Percentiles rank a stretch among this genome's conserved stretches.
Conservation (phyloP, 1,140 invertebrate genomes). For the Lepidurus packardi region DNA sequence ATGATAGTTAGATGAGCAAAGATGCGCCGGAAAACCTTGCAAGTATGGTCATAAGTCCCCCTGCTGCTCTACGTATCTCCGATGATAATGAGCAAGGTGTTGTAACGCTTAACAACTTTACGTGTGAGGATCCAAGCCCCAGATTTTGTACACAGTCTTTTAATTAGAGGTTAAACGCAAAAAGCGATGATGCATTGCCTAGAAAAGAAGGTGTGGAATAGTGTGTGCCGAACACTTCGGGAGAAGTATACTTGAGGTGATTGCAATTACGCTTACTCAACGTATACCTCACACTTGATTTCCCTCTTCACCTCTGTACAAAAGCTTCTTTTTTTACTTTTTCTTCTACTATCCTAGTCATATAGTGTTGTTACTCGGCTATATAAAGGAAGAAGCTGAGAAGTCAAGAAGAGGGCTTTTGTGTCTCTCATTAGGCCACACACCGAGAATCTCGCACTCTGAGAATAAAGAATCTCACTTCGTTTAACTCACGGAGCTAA, state of each 20-base stretch:
- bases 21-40: background rate
- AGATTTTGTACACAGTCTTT: background rate
- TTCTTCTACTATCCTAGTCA: too few species aligned
- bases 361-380: background rate
- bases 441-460: background rate
- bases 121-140: background rate
- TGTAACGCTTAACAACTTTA: background rate
- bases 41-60: background rate
- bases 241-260: background rate
- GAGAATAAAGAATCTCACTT: background rate
- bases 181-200: background rate
- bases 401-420: background rate
- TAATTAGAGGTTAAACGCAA: constrained; percentile 7
- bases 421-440: background rate
- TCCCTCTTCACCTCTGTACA: too few species aligned
- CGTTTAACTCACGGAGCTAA: background rate
- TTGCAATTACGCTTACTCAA: background rate
- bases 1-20: constrained; percentile 15
- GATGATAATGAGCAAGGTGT: background rate
- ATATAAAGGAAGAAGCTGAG: background rate
- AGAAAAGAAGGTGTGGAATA: background rate
- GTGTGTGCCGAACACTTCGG: background rate
- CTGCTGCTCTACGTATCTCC: background rate
- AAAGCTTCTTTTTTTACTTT: too few species aligned
- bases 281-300: too few species aligned